Evolutionary conservation across 2,113 vertebrate species (phyloP).

Genomic region (Hippocampus zosterae): DNA sequence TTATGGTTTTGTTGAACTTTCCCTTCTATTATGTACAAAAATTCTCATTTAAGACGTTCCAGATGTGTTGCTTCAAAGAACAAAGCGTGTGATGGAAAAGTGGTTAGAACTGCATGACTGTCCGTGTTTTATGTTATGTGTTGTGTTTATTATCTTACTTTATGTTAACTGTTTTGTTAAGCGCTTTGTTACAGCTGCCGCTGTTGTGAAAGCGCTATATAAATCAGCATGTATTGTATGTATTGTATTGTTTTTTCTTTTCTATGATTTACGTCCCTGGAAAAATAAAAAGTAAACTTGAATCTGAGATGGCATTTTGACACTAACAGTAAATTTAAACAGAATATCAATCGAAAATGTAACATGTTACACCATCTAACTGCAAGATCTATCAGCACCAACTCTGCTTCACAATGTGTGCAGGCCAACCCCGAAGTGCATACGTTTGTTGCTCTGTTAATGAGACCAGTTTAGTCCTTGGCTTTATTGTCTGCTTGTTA

Average conservation of each 20-base stretch:
- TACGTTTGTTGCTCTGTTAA: slow-evolving; percentile 28
- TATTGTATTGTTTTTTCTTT: slow-evolving; percentile 48
- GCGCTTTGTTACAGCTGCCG: too few species aligned
- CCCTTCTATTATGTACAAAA: slow-evolving; percentile 45
- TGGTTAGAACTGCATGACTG: too few species aligned
- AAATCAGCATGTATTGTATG: too few species aligned
- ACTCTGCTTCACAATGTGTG: slow-evolving; percentile 20
- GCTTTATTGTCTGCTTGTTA: slow-evolving; percentile 64
- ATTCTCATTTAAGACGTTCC: slow-evolving; percentile 56
- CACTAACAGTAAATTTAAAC: not conserved
- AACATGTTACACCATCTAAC: not conserved
- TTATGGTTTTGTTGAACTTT: slow-evolving; percentile 17
- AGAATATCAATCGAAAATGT: not conserved
- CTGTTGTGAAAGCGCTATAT: too few species aligned
- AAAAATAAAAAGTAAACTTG: too few species aligned
- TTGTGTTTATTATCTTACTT: too few species aligned
- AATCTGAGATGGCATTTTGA: not conserved
- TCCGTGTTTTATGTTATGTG: too few species aligned
- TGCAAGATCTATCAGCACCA: not conserved
- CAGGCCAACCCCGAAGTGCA: slow-evolving; percentile 3
- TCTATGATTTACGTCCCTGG: slow-evolving; percentile 43
- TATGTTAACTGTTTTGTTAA: too few species aligned
- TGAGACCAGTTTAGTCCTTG: slow-evolving; percentile 37
- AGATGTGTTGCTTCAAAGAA: too few species aligned
- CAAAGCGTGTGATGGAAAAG: too few species aligned